phyloP scores from a whole-genome alignment of 2,797 vertebrate genomes.

The Tapera naevia region DNA sequence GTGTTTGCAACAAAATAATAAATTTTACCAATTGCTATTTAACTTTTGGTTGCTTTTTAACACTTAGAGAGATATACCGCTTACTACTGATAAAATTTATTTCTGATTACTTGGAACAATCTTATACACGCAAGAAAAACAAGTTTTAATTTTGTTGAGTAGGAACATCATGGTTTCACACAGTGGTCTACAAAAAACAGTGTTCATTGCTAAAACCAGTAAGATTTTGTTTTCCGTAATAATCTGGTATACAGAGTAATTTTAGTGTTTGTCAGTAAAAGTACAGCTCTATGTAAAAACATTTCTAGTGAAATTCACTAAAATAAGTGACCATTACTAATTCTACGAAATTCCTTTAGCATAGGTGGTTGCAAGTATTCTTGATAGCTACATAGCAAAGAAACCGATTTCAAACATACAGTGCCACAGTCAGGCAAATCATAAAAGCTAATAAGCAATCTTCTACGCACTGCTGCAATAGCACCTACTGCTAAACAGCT shows the following conservation, averaged over 20 bases:
- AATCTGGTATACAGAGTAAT: not conserved
- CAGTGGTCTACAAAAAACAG: not conserved
- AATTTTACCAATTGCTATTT: not conserved
- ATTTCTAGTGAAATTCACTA: not conserved
- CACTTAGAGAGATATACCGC: not conserved
- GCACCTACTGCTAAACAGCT: constrained; percentile 13
- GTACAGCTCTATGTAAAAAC: not conserved
- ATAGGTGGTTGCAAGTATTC: constrained; percentile 67
- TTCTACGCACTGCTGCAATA: not conserved
- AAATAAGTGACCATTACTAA: not conserved
- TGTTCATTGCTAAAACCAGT: not conserved
- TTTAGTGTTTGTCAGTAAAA: constrained; percentile 13
- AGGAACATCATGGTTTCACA: not conserved
- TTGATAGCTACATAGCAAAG: constrained; percentile 21
- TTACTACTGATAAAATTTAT: not conserved
- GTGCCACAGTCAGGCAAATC: constrained; percentile 26
- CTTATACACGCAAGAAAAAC: not conserved
- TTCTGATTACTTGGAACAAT: not conserved
- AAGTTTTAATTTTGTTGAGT: not conserved
- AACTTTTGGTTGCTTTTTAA: not conserved
- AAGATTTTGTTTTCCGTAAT: constrained; percentile 3
- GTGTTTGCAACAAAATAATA: not conserved
- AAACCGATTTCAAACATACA: constrained; percentile 31
- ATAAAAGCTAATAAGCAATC: constrained; percentile 13
- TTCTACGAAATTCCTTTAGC: constrained; percentile 20